phyloP scores from a whole-genome alignment of 2,888 invertebrate genomes.

The Eupithecia pulchellata region DNA sequence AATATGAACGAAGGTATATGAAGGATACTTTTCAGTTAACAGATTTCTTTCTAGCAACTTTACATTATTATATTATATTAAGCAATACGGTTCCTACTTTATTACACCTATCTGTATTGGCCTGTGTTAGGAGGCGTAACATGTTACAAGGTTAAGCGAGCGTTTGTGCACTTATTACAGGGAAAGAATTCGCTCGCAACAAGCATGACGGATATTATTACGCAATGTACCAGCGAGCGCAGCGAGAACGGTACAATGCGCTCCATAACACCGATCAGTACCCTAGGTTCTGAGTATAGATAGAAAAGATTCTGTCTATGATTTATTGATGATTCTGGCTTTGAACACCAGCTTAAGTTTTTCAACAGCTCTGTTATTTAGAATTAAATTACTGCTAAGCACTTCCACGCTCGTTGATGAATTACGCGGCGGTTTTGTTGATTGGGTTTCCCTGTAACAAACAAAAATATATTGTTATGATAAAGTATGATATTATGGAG shows the following conservation, averaged over 20 bases:
- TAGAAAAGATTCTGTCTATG: background rate
- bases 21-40: background rate
- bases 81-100: background rate
- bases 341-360: background rate
- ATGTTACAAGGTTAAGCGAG: too few relatives aligned
- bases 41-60: background rate
- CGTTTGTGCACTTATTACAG: too few relatives aligned
- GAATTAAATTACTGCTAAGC: background rate
- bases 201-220: too few relatives aligned
- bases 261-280: too few relatives aligned
- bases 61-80: too few relatives aligned
- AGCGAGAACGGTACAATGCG: too few relatives aligned
- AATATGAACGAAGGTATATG: background rate
- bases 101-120: background rate
- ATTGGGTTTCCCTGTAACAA: conserved; percentile 68
- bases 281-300: background rate
- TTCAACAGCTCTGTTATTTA: conserved; percentile 6
- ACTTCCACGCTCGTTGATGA: background rate
- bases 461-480: conserved; percentile 26
- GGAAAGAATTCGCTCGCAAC: too few relatives aligned
- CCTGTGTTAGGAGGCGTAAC: too few relatives aligned
- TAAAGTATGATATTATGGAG: too few relatives aligned
- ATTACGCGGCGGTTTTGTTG: conserved; percentile 47
- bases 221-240: too few relatives aligned
- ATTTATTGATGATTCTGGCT: background rate